Conservation (phyloP, 2,113 vertebrate genomes). For the Neotragus pygmaeus region DNA sequence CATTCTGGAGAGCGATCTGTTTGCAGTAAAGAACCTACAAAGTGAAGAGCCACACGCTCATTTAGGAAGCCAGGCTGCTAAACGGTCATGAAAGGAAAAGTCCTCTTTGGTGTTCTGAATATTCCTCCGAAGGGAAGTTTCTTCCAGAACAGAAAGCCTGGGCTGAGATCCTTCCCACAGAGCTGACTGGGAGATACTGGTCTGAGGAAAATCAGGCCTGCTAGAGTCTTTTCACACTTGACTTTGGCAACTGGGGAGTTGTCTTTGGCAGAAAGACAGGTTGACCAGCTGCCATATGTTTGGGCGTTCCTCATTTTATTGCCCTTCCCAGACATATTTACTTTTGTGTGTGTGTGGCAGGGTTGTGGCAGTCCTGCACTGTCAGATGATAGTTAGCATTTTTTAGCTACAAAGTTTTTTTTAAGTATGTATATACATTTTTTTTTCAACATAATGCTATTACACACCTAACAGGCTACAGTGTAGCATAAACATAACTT, state of each 20-base stretch:
- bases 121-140: not conserved
- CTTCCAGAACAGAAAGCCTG: not conserved
- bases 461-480: not conserved
- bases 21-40: conserved; percentile 19
- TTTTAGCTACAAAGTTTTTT: not conserved
- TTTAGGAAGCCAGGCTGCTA: not conserved
- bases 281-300: not conserved
- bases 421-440: not conserved
- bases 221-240: not conserved
- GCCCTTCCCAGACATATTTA: not conserved
- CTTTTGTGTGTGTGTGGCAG: not conserved
- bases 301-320: not conserved
- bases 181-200: not conserved
- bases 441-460: not conserved
- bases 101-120: not conserved
- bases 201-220: not conserved
- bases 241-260: not conserved
- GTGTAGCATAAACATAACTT: not conserved
- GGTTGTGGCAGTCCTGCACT: not conserved
- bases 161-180: not conserved
- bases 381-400: not conserved
- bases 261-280: not conserved
- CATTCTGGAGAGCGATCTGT: conserved; percentile 26
- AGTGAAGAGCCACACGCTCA: not conserved
- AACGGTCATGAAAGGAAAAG: not conserved